These are phyloP conservation scores for Drosophila kuntzei DNA, from an alignment of 2,888 invertebrate genomes.

Conservation along the genomic window DNA sequence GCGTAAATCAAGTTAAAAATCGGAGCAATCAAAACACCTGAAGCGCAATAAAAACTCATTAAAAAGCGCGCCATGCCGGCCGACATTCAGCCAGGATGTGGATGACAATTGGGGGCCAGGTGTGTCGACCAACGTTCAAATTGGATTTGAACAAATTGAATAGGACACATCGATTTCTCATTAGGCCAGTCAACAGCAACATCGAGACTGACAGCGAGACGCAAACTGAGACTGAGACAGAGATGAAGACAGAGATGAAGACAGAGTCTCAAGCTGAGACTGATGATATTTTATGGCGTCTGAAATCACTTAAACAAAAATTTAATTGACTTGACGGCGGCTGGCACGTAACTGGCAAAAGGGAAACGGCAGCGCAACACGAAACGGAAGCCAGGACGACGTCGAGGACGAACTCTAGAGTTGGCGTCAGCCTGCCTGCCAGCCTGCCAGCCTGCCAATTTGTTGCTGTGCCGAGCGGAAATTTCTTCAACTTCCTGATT, in stretches of 20 bases:
- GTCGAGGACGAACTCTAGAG: slow-evolving; percentile 18
- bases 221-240: background rate
- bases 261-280: slow-evolving; percentile 16
- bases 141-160: slow-evolving; percentile 75
- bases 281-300: slow-evolving; percentile 74
- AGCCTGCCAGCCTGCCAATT: slow-evolving; percentile 62
- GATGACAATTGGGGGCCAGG: slow-evolving; percentile 60
- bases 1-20: slow-evolving; percentile 81
- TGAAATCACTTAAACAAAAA: slow-evolving; percentile 79
- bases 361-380: slow-evolving; percentile 63
- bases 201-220: background rate
- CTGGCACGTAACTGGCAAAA: slow-evolving; percentile 41
- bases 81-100: slow-evolving; percentile 35
- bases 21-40: slow-evolving; percentile 79
- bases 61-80: slow-evolving; percentile 57
- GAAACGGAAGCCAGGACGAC: slow-evolving; percentile 65
- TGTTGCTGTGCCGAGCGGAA: slow-evolving; percentile 80
- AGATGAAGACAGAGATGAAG: background rate
- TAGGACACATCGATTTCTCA: slow-evolving; percentile 80
- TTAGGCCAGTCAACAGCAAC: slow-evolving; percentile 48
- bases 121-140: slow-evolving; percentile 54
- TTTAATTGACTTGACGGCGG: slow-evolving; percentile 74
- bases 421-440: slow-evolving; percentile 31
- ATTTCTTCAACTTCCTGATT: slow-evolving; percentile 84
- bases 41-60: slow-evolving; percentile 81